Evolutionary conservation across 2,888 invertebrate genomes (phyloP), one percentile per base, ranked within the genome.

Genomic region (Plagodis pulveraria): DNA sequence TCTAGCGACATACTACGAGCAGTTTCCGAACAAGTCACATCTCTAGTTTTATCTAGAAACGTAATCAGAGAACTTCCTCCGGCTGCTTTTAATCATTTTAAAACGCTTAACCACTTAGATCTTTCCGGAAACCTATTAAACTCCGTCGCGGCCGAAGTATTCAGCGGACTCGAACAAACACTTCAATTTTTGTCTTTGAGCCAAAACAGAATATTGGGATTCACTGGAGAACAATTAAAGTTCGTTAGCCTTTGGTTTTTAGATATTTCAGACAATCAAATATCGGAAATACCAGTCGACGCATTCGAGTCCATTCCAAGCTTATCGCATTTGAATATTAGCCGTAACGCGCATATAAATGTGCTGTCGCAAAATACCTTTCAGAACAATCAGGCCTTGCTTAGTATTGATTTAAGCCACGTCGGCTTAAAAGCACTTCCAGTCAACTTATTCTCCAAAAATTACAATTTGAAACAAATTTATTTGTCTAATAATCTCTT

Each of bases 31-130:
- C 94, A 94, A 76, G 95, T 96, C 0, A 95, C 94, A n/a, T 94
- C 94, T 2, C 87, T 98, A 55, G 95, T 96, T 0, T 89, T 98
- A 36, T 96, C 97, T 0, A 94, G 96, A 65, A 98, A 98, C 83
- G 95, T 98, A 2, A 96, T 98, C 41, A 94, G 97, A 50, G 98
- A 98, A 89, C 91, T 98, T 58, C 98, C 98, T 0, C 83, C 95
- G 0, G 95, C 95, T 33, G 96, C 97, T 0, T 98, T 98, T 79
- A 95, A 95, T 74, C 95, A 96, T 80, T 97, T 97, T 79, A 95
- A 95, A 78, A 94, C 94, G 65, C 89, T 98, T 49, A 90, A 93
- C 62, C 94, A 94, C 68, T 91, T 98, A 65, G 97, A 97, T 78
- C 88, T 98, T 38, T 96, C 96, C 33, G 96, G 97, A 34, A 98